These are phyloP conservation scores for Mactromeris polynyma DNA, from an alignment of 2,888 invertebrate genomes.

Conservation along the genomic window DNA sequence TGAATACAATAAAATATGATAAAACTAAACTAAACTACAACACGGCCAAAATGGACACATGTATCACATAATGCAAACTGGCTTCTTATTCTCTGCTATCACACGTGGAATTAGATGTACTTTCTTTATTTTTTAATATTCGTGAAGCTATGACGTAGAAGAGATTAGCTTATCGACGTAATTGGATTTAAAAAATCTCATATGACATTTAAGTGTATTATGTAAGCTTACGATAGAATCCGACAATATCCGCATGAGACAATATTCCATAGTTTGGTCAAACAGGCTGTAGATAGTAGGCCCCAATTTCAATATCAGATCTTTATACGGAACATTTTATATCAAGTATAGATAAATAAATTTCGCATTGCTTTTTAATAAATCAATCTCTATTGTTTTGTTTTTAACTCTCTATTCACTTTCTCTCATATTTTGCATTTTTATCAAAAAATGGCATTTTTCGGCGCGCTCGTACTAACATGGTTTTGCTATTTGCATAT, in stretches of 20 bases:
- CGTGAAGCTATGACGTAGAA: neutral
- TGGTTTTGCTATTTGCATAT: too few species aligned
- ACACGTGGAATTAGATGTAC: too few species aligned
- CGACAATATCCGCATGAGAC: neutral
- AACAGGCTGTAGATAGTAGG: neutral
- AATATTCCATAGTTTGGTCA: neutral
- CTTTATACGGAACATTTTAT: neutral
- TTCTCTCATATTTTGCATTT: too few species aligned
- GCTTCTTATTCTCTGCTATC: too few species aligned
- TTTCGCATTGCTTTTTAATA: neutral
- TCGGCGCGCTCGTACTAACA: too few species aligned
- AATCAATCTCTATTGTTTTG: neutral
- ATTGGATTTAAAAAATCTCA: neutral
- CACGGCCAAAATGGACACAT: too few species aligned
- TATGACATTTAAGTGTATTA: neutral
- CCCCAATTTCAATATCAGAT: neutral
- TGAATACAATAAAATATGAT: too few species aligned
- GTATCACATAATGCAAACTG: too few species aligned
- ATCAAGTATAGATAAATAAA: neutral
- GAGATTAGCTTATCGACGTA: neutral
- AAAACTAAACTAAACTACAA: too few species aligned
- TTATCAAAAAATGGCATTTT: too few species aligned
- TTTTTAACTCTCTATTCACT: neutral
- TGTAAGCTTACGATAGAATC: neutral
- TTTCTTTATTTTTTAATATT: too few species aligned